phyloP scores from a whole-genome alignment of 2,113 vertebrate genomes.

The Epinephelus cyanopodus region DNA sequence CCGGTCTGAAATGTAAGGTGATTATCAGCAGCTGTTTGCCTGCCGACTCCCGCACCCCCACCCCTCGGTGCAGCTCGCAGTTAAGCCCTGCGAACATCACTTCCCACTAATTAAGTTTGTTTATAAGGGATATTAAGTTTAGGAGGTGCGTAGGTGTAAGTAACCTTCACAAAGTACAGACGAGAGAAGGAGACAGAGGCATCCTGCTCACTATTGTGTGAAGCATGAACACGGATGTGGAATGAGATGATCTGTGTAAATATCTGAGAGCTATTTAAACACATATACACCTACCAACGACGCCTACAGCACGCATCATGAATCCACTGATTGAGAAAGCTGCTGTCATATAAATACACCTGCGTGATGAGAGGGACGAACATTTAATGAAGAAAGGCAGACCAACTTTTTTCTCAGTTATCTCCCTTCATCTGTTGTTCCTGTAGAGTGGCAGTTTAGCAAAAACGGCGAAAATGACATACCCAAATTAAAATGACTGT shows the following conservation, averaged over 20 bases:
- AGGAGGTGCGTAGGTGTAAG: constrained; percentile 77
- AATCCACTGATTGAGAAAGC: constrained; percentile 14
- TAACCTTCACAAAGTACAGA: constrained; percentile 78
- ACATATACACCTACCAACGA: constrained; percentile 37
- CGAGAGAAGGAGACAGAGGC: constrained; percentile 41
- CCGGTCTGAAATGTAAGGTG: constrained; percentile 65
- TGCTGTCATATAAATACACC: constrained; percentile 27
- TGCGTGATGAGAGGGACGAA: constrained; percentile 18
- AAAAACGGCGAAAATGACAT: too few species aligned
- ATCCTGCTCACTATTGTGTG: constrained; percentile 54
- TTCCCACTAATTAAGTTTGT: constrained; percentile 84
- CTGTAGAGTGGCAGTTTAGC: not conserved
- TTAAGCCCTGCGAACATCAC: constrained; percentile 72
- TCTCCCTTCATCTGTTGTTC: not conserved
- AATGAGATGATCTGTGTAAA: constrained; percentile 68
- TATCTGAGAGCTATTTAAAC: constrained; percentile 58
- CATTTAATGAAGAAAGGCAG: constrained; percentile 21
- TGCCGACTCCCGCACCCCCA: constrained; percentile 30
- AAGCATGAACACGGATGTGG: constrained; percentile 59
- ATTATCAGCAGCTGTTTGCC: constrained; percentile 81
- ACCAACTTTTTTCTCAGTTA: not conserved
- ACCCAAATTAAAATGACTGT: too few species aligned
- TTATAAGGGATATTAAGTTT: constrained; percentile 82
- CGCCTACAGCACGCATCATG: constrained; percentile 27
- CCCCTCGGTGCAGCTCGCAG: constrained; percentile 35